Percentiles rank a stretch among this genome's conserved stretches.
phyloP scores from a whole-genome alignment of 2,797 vertebrate species.

The Sebastes ruberrimus region DNA sequence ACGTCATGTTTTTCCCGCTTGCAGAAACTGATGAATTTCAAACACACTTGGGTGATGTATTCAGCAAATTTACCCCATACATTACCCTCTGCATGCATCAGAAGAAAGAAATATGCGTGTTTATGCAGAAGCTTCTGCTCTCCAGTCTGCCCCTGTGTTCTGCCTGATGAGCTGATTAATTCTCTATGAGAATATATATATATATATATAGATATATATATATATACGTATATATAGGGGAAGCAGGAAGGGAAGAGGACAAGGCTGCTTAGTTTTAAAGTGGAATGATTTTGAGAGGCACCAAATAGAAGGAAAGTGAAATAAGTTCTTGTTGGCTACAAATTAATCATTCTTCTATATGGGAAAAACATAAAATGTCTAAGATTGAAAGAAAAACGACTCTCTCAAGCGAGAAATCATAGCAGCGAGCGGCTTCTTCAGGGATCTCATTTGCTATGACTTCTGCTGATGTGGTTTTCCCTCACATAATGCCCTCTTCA shows the following conservation, averaged over 20 bases:
- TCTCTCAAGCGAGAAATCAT: background rate
- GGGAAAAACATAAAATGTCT: background rate
- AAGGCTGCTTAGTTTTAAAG: background rate
- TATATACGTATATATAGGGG: background rate
- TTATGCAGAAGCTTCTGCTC: slow-evolving; percentile 52
- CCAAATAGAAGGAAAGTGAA: background rate
- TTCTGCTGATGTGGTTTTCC: slow-evolving; percentile 57
- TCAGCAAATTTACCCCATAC: slow-evolving; percentile 32
- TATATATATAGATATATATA: background rate
- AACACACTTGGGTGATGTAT: slow-evolving; percentile 22
- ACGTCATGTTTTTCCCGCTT: slow-evolving; percentile 21
- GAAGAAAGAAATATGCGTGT: slow-evolving; percentile 38
- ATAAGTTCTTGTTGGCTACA: background rate
- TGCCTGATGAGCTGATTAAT: slow-evolving; percentile 67
- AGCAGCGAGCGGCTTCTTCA: slow-evolving; percentile 8
- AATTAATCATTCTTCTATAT: background rate
- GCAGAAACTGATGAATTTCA: slow-evolving; percentile 40
- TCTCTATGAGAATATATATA: slow-evolving; percentile 23
- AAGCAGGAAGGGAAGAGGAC: background rate
- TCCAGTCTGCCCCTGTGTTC: slow-evolving; percentile 56
- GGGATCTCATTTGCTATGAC: slow-evolving; percentile 54
- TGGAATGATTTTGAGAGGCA: slow-evolving; percentile 2
- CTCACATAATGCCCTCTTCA: slow-evolving; percentile 53
- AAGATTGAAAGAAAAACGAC: background rate
- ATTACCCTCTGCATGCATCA: slow-evolving; percentile 32